Evolutionary conservation across 2,888 invertebrate genomes (phyloP).

Genomic region (Harmothoe impar): DNA sequence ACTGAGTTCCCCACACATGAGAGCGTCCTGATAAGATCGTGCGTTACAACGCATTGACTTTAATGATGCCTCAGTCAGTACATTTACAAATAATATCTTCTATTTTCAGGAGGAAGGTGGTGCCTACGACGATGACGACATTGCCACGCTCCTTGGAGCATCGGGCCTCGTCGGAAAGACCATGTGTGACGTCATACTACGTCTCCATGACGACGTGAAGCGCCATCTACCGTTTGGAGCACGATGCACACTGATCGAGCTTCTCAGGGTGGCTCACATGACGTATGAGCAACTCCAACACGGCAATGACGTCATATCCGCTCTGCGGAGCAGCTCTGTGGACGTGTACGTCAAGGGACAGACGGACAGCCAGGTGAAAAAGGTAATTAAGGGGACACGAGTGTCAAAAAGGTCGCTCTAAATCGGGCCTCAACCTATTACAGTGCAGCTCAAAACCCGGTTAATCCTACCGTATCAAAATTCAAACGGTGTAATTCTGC

Average conservation of each 20-base stretch:
- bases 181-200: slow-evolving; percentile 75
- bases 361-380: slow-evolving; percentile 72
- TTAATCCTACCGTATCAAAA: background rate
- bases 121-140: slow-evolving; percentile 74
- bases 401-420: slow-evolving; percentile 13
- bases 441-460: background rate
- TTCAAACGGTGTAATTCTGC: background rate
- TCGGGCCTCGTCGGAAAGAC: slow-evolving; percentile 73
- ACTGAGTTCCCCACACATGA: too few species aligned
- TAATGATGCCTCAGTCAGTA: too few species aligned
- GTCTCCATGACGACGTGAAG: slow-evolving; percentile 72
- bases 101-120: slow-evolving; percentile 76
- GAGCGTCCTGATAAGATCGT: too few species aligned
- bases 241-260: slow-evolving; percentile 87
- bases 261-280: slow-evolving; percentile 88
- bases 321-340: slow-evolving; percentile 86
- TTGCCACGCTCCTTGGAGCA: slow-evolving; percentile 73
- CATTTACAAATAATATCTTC: too few species aligned
- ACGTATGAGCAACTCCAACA: slow-evolving; percentile 87
- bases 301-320: slow-evolving; percentile 86
- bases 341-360: slow-evolving; percentile 88
- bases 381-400: slow-evolving; percentile 48
- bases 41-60: too few species aligned
- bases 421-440: background rate
- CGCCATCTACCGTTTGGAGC: slow-evolving; percentile 81